Conservation (phyloP, 2,888 invertebrate genomes). For the Nudaria mundana region DNA sequence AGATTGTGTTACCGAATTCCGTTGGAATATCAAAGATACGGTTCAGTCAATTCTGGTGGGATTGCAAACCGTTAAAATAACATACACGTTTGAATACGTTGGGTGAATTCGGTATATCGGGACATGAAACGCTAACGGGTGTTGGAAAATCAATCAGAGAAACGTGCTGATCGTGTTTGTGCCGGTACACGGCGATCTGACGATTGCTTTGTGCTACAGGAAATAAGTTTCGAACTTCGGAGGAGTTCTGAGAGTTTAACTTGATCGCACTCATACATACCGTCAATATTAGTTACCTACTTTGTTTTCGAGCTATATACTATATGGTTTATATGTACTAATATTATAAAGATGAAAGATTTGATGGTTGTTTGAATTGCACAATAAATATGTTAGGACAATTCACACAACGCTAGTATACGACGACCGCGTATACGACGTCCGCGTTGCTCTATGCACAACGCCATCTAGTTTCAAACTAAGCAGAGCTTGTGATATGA, state of each 20-base stretch:
- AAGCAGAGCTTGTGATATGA: too few relatives aligned
- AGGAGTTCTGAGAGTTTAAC: constrained; percentile 37
- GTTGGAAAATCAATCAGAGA: constrained; percentile 49
- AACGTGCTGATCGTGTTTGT: constrained; percentile 46
- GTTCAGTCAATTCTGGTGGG: not conserved
- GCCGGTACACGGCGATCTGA: constrained; percentile 50
- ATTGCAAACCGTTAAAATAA: not conserved
- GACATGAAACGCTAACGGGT: constrained; percentile 21
- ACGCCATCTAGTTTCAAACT: too few relatives aligned
- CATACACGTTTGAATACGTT: not conserved
- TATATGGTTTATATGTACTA: too few relatives aligned
- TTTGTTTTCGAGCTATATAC: too few relatives aligned
- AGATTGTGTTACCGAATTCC: not conserved
- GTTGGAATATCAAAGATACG: not conserved
- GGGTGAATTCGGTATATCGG: not conserved
- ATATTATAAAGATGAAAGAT: too few relatives aligned
- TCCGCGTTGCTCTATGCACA: too few relatives aligned
- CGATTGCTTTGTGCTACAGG: constrained; percentile 74
- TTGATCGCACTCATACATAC: constrained; percentile 6
- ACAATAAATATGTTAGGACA: too few relatives aligned
- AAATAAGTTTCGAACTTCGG: constrained; percentile 72
- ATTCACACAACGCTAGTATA: too few relatives aligned
- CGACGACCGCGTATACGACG: too few relatives aligned
- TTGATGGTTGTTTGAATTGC: too few relatives aligned
- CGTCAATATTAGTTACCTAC: constrained; percentile 8